phyloP scores from a whole-genome alignment of 2,797 vertebrate species.

The Lutjanus argentimaculatus region DNA sequence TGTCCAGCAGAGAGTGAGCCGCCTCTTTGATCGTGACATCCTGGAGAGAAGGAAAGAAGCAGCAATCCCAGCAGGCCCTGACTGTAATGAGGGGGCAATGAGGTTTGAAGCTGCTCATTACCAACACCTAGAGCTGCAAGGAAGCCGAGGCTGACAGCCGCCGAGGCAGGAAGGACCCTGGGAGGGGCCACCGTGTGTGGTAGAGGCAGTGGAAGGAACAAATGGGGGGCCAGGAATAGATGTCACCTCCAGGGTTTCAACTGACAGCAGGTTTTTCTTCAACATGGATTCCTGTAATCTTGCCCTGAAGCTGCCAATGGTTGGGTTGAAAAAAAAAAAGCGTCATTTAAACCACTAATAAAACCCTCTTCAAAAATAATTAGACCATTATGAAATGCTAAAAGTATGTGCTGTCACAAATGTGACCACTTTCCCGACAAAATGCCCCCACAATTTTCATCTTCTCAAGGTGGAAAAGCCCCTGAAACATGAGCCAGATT shows the following conservation, averaged over 20 bases:
- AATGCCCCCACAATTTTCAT: neutral
- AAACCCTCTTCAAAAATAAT: constrained; percentile 33
- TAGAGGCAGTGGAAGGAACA: constrained; percentile 56
- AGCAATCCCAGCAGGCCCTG: constrained; percentile 64
- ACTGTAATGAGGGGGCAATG: constrained; percentile 78
- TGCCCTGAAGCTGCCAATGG: constrained; percentile 10
- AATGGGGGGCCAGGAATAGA: constrained; percentile 68
- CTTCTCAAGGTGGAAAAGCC: constrained; percentile 23
- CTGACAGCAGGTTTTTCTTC: constrained; percentile 32
- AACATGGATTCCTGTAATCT: constrained; percentile 39
- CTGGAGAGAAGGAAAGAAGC: constrained; percentile 59
- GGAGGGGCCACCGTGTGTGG: constrained; percentile 46
- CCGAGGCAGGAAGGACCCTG: constrained; percentile 48
- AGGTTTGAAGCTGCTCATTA: constrained; percentile 78
- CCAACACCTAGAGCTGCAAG: constrained; percentile 57
- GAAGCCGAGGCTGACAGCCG: constrained; percentile 54
- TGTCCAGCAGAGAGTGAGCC: constrained; percentile 49
- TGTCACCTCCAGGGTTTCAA: constrained; percentile 41
- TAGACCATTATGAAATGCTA: constrained; percentile 3
- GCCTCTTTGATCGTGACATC: constrained; percentile 71
- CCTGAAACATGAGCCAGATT: constrained; percentile 9
- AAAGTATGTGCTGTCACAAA: constrained; percentile 11
- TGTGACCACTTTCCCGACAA: neutral
- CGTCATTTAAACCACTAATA: neutral
- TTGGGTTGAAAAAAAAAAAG: neutral